Base-by-base conservation (phyloP, 2,888 invertebrate species). In the Cataglyphis livida region DNA sequence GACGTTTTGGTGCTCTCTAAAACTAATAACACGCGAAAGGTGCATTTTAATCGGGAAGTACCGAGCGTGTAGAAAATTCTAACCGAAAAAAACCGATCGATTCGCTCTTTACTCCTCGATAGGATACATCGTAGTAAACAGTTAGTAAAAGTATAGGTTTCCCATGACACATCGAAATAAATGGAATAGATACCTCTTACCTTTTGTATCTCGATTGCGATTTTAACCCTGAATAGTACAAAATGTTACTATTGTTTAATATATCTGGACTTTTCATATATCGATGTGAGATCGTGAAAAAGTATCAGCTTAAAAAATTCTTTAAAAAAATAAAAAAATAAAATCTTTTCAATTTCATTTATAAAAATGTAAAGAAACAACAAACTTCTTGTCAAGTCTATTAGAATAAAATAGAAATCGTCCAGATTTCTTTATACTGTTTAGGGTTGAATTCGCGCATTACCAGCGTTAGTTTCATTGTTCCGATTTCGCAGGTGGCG, bases 401-500 rank as follows among this genome's bases (percentile, higher is more conserved):
- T 21, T 66, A 28, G 28, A 65, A 32, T n/a, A 28, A 41, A 66
- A n/a, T 38, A 65, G 51, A 10, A 32, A 15, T 62, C 25, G 6
- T 28, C 28, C 51, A 21, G 15, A 28, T 35, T 64, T 57, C 38
- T 51, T 71, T 54, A 73, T 81, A 71, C 15, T 38, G 38, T 57
- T 64, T 51, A 82, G 38, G 35, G 48, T 79, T 28, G 41, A 82
- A 65, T 79, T 83, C 15, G 6, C 48, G 10, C 32, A 54, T 65
- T n/a, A 32, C 51, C 18, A 38, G 18, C 15, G 59, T 66, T 48
- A 51, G 12, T 3, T 59, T 87, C 83, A 91, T 89, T 95, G 95
- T 76, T 95, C 95, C 81, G 95, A 95, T 57, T 90, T 87, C 9
- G 91, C 87, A 44, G 92, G 84, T 10, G 91, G 87, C 59, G 92